Evolutionary conservation across 2,888 invertebrate genomes (phyloP).

Genomic region (Drosophila antonietae): DNA sequence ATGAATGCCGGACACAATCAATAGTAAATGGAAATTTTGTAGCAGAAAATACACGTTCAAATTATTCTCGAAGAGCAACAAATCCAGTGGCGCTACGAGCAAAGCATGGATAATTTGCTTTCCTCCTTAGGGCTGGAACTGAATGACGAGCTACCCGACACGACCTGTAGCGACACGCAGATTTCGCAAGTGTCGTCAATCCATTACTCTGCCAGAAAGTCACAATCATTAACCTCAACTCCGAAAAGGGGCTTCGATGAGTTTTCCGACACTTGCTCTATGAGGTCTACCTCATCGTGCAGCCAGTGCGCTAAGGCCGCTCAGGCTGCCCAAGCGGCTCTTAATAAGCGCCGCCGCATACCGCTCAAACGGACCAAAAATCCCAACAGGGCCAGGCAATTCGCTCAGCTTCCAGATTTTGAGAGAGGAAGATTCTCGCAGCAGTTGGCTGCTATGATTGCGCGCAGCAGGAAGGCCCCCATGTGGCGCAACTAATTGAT

Average conservation of each 20-base stretch:
- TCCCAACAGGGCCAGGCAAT: too few species aligned
- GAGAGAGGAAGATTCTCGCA: neutral
- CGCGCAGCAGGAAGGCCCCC: neutral
- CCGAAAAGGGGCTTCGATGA: too few species aligned
- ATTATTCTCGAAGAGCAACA: neutral
- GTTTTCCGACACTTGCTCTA: too few species aligned
- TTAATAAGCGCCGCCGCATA: neutral
- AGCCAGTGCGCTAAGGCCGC: too few species aligned
- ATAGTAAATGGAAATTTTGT: neutral
- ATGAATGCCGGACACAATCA: too few species aligned
- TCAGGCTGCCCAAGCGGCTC: too few species aligned
- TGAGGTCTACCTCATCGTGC: too few species aligned
- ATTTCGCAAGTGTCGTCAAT: accelerated
- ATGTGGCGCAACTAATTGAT: neutral
- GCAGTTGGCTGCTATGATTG: too few species aligned
- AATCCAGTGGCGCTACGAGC: neutral
- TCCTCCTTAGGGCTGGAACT: accelerated
- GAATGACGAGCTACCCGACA: neutral
- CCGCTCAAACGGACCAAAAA: neutral
- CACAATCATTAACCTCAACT: too few species aligned
- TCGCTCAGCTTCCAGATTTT: neutral
- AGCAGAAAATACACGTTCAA: neutral
- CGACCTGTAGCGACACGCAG: neutral
- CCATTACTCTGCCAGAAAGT: accelerated
- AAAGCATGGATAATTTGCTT: conserved; percentile 1